Base-by-base conservation (phyloP, 2,797 vertebrate genomes). In the Malacoraja senta region DNA sequence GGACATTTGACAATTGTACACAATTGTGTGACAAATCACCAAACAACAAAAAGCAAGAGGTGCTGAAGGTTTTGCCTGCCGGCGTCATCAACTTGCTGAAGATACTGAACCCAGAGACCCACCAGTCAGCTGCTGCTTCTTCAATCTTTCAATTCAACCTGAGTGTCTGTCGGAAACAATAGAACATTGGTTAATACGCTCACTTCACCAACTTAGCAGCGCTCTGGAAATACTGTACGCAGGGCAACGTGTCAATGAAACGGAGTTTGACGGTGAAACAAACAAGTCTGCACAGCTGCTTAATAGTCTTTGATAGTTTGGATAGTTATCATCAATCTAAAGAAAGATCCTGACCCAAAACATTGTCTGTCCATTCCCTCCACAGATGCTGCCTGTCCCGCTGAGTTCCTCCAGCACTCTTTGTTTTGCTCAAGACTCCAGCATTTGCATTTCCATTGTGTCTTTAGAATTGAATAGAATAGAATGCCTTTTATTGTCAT, bases 91-190 rank as follows among this genome's bases (percentile, higher is more conserved):
- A 8, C 6, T 77, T n/a, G 74, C 9, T 44, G 32, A 80, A 38
- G 12, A 15, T 19, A 12, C 35, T 80, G 35, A 35, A 15, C 78
- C 38, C 78, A 15, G 78, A 80, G 78, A 19, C 38, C 19, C 35
- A 80, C 35, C 78, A 44, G 38, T 38, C 35, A 80, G 38, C 13
- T 35, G 17, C 35, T 29, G 32, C 2, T 44, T 80, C 78, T 80
- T 44, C 17, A 80, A 38, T 80, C 35, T 38, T 80, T 80, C 35
- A 35, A 80, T 9, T 77, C 74, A 77, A 77, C 29, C 26, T 86
- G 61, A 63, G 29, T 86, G 58, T 71, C 86, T 91, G 86, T 91
- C 86, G 71, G 21, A 86, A 90, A 13, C 7, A 13, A 91, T 68
- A 6, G 19, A 71, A 35, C 38, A 35, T 35, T 71, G 65, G 63